Evolutionary conservation across 1,140 invertebrate genomes (phyloP).

Genomic region (Drosophila aff.): DNA sequence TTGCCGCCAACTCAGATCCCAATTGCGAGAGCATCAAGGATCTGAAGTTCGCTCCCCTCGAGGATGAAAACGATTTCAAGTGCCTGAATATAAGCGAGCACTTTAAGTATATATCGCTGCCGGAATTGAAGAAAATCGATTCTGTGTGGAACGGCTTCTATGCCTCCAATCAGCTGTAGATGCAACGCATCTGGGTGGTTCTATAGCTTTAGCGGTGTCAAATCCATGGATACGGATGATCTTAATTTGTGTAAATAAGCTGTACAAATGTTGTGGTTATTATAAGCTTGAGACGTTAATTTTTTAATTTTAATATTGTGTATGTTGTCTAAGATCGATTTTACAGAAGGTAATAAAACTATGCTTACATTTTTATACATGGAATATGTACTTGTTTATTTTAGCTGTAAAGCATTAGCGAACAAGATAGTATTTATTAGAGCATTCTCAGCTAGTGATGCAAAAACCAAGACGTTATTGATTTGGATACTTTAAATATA

Average conservation of each 20-base stretch:
- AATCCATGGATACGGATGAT: conserved; percentile 14
- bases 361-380: neutral
- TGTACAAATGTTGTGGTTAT: conserved; percentile 44
- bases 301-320: conserved; percentile 6
- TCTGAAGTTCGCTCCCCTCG: conserved; percentile 77
- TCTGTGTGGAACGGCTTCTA: conserved; percentile 85
- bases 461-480: too few species aligned
- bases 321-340: neutral
- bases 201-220: conserved; percentile 58
- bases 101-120: conserved; percentile 76
- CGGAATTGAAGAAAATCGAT: conserved; percentile 81
- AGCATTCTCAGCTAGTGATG: too few species aligned
- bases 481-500: too few species aligned
- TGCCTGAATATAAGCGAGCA: conserved; percentile 84
- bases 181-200: conserved; percentile 11
- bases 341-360: conserved; percentile 8
- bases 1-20: conserved; percentile 83
- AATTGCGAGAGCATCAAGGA: conserved; percentile 67
- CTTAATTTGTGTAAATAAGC: conserved; percentile 53
- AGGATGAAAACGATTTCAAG: conserved; percentile 61
- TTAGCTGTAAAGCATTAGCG: too few species aligned
- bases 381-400: too few species aligned
- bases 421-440: too few species aligned
- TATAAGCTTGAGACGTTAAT: neutral
- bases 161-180: conserved; percentile 39